A percentile compares a stretch with the other conserved stretches of the same genome.
Evolutionary conservation across 2,797 vertebrate genomes (phyloP).

Genomic region (Phaenicophaeus curvirostris): DNA sequence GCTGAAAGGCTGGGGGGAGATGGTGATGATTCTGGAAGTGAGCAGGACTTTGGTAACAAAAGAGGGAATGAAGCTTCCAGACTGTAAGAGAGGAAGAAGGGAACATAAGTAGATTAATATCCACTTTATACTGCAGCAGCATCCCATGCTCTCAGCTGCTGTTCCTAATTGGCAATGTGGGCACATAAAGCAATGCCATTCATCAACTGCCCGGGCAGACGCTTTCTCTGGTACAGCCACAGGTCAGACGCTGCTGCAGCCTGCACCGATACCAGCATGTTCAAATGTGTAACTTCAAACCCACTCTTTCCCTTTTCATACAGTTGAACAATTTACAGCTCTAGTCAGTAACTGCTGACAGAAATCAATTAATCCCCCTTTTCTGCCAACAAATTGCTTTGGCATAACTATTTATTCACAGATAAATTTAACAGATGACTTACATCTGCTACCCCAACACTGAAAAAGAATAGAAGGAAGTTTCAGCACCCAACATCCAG

Average conservation of each 20-base stretch:
- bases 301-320: not conserved
- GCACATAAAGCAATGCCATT: not conserved
- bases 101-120: not conserved
- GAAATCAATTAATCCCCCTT: not conserved
- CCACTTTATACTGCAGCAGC: not conserved
- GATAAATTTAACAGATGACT: not conserved
- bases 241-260: not conserved
- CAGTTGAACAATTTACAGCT: not conserved
- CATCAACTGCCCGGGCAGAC: not conserved
- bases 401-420: not conserved
- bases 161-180: not conserved
- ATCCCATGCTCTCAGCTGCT: not conserved
- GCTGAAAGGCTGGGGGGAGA: conserved; percentile 50
- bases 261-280: not conserved
- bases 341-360: not conserved
- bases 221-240: not conserved
- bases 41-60: conserved; percentile 58
- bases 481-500: not conserved
- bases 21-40: conserved; percentile 39
- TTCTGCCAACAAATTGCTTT: not conserved
- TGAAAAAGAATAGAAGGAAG: not conserved
- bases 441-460: not conserved
- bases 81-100: conserved; percentile 54
- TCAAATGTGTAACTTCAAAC: not conserved
- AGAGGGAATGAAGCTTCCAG: conserved; percentile 56